Base-by-base conservation (phyloP, 2,113 vertebrate genomes). In the Uria aalge region DNA sequence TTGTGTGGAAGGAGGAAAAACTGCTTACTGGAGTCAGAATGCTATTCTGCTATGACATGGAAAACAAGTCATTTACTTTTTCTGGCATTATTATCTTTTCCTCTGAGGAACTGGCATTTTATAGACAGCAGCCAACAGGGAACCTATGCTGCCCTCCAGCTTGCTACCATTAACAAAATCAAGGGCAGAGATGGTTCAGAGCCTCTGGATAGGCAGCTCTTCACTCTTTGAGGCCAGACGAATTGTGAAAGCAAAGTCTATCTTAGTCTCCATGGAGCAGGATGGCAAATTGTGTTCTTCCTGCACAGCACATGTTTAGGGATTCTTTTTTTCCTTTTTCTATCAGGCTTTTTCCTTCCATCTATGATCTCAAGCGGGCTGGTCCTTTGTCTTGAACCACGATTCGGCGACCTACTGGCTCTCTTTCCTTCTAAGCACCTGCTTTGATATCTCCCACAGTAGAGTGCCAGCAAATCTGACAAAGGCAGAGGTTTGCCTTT, bases 401-500 rank as follows among this genome's bases (percentile, higher is more conserved):
- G 23, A 12, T 78, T 92, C 94, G 91, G 69, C 87, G 79, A 5
- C 30, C 20, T 47, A 18, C 66, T 90, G 80, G 6, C 77, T 72
- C 38, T 68, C 69, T 50, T 72, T 63, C 64, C 74, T 85, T 88
- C 71, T 29, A 38, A 92, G 71, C 15, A 1, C 62, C 77, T 59
- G 47, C 72, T 93, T 92, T 94, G 92, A 86, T 94, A 86, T 94
- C 72, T 91, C 83, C 64, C 21, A 16, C 55, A 52, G 40, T 36
- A 23, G 56, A 88, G 60, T 20, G 73, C 85, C 95, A 84, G 83
- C 43, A 78, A 21, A 90, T 59, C 64, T 69, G 41, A 84, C 85
- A 81, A 81, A 92, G 81, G 82, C 75, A 74, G 79, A 69, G 73
- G 21, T 94, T 91, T 89, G 47, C 68, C 41, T 91, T 93, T 92